Evolutionary conservation across 2,888 invertebrate species (phyloP).

Genomic region (Megalurothrips usitatus): DNA sequence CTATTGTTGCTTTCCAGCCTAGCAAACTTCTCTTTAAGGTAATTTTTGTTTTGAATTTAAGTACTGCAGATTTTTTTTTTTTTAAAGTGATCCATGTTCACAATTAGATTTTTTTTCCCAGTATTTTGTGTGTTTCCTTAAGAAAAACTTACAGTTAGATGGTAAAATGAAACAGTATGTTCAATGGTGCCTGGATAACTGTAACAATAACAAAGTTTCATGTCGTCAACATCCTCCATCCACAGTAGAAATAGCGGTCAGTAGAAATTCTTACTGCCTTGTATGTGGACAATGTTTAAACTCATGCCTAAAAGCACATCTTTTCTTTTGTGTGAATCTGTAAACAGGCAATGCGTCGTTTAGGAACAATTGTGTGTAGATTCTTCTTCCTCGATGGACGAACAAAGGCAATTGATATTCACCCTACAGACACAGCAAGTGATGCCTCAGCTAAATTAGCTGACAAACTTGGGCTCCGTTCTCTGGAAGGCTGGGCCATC

Average conservation of each 20-base stretch:
- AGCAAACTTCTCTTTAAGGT: constrained; percentile 72
- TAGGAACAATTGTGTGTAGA: constrained; percentile 87
- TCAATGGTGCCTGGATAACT: constrained; percentile 91
- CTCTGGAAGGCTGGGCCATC: constrained; percentile 90
- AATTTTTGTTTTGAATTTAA: constrained; percentile 31
- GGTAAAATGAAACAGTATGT: constrained; percentile 77
- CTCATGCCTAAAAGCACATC: constrained; percentile 27
- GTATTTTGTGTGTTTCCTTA: constrained; percentile 72
- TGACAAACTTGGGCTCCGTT: constrained; percentile 77
- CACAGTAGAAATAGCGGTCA: constrained; percentile 85
- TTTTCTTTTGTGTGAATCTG: not conserved
- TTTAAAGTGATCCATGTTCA: constrained; percentile 16
- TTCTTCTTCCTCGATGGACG: constrained; percentile 94
- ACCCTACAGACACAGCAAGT: constrained; percentile 88
- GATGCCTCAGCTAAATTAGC: constrained; percentile 86
- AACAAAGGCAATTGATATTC: constrained; percentile 91
- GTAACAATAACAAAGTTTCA: constrained; percentile 77
- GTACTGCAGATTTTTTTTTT: not conserved
- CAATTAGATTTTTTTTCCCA: constrained; percentile 40
- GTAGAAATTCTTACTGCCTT: constrained; percentile 42
- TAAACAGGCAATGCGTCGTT: constrained; percentile 75
- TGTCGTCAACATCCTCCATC: constrained; percentile 82
- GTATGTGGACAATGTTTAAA: constrained; percentile 2
- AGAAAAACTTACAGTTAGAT: constrained; percentile 62
- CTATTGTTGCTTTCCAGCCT: constrained; percentile 89